Conservation (phyloP, 2,113 vertebrate species). For the Nanorana parkeri region DNA sequence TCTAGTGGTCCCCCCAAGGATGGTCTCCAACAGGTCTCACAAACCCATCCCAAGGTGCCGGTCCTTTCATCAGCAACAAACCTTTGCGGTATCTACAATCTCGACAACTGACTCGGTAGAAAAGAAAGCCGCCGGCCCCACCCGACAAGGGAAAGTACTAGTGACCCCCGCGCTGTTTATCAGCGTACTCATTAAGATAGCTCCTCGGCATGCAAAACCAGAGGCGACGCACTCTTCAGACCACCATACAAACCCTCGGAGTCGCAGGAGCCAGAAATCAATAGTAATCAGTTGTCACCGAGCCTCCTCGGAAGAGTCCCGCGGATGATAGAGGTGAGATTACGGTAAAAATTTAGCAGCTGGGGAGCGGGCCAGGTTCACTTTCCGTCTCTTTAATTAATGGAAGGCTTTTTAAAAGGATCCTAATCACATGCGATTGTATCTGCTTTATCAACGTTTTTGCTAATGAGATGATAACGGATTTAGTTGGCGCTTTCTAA, state of each 20-base stretch:
- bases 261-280: constrained; percentile 72
- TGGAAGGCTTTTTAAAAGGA: constrained; percentile 87
- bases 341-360: constrained; percentile 76
- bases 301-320: constrained; percentile 73
- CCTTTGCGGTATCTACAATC: constrained; percentile 74
- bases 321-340: constrained; percentile 75
- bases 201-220: constrained; percentile 73
- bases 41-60: constrained; percentile 75
- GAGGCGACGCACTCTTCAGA: constrained; percentile 73
- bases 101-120: constrained; percentile 76
- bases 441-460: constrained; percentile 83
- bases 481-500: constrained; percentile 76
- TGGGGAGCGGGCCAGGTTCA: constrained; percentile 74
- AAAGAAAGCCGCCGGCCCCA: constrained; percentile 61
- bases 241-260: constrained; percentile 72
- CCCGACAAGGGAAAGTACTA: constrained; percentile 70
- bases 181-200: constrained; percentile 77
- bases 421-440: constrained; percentile 84
- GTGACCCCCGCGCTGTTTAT: constrained; percentile 77
- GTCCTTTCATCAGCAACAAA: constrained; percentile 77
- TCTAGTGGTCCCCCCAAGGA: constrained; percentile 7
- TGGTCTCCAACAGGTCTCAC: constrained; percentile 49
- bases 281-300: constrained; percentile 78
- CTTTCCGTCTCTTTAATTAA: constrained; percentile 85
- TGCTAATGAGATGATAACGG: constrained; percentile 85